Conservation (phyloP, 2,888 invertebrate species). For the Bombyx huttoni region DNA sequence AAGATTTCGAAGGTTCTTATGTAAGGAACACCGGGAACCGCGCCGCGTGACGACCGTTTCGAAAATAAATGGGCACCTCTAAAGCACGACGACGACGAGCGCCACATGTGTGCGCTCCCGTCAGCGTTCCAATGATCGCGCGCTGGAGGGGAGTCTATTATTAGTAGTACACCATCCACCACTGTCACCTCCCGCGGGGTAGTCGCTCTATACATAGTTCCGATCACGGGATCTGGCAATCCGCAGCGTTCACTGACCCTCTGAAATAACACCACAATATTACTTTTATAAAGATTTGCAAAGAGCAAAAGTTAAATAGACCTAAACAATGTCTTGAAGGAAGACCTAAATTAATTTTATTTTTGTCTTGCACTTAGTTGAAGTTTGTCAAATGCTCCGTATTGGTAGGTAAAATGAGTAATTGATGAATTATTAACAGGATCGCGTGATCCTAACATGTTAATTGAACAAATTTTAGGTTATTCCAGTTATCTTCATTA, state of each 20-base stretch:
- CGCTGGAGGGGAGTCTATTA: slow-evolving; percentile 71
- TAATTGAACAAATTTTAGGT: too few relatives aligned
- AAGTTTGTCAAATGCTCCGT: too few relatives aligned
- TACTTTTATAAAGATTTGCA: background rate
- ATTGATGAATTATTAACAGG: too few relatives aligned
- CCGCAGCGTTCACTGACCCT: slow-evolving; percentile 64
- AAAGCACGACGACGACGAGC: slow-evolving; percentile 45
- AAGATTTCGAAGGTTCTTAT: slow-evolving; percentile 38
- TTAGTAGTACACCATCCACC: slow-evolving; percentile 68
- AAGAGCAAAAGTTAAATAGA: background rate
- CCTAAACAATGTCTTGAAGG: background rate
- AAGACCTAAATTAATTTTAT: background rate
- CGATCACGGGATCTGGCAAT: slow-evolving; percentile 63
- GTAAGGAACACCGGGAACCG: slow-evolving; percentile 59
- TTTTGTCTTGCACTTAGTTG: too few relatives aligned
- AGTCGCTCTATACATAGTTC: slow-evolving; percentile 66
- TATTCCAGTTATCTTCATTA: too few relatives aligned
- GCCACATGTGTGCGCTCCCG: slow-evolving; percentile 66
- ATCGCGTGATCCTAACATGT: too few relatives aligned
- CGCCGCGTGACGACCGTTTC: slow-evolving; percentile 65
- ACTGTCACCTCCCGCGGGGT: slow-evolving; percentile 72
- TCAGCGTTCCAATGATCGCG: slow-evolving; percentile 48
- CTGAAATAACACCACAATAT: slow-evolving; percentile 31
- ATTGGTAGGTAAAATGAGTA: too few relatives aligned
- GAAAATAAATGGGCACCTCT: slow-evolving; percentile 61